These are phyloP conservation scores for Oreochromis spilurus DNA, from an alignment of 2,113 vertebrate species.

Conservation along the genomic window DNA sequence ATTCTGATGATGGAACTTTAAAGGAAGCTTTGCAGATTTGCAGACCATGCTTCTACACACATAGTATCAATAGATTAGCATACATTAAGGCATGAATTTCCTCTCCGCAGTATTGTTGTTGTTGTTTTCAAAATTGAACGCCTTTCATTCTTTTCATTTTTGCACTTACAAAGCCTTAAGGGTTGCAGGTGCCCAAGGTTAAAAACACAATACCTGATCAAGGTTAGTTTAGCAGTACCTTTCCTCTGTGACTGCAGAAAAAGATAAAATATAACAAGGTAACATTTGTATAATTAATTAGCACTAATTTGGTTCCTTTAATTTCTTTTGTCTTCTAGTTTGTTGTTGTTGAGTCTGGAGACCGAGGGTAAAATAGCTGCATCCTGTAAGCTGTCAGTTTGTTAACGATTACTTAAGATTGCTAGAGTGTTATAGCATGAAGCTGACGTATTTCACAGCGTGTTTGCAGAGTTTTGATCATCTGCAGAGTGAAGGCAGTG, in stretches of 20 bases:
- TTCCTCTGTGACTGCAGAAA: neutral
- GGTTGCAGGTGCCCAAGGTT: neutral
- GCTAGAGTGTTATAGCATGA: neutral
- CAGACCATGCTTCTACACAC: neutral
- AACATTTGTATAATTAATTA: neutral
- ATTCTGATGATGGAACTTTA: neutral
- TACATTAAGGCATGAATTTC: neutral
- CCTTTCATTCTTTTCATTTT: neutral
- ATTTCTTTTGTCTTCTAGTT: neutral
- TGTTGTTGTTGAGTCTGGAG: neutral
- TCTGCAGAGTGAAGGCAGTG: neutral
- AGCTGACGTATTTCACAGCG: neutral
- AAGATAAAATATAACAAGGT: neutral
- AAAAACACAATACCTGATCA: neutral
- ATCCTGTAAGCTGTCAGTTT: neutral
- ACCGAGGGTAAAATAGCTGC: neutral
- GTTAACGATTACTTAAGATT: neutral
- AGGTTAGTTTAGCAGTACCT: neutral
- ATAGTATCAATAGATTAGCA: constrained; percentile 13
- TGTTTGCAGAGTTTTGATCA: constrained; percentile 8
- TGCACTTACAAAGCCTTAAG: neutral
- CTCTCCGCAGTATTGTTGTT: neutral
- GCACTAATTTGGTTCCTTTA: neutral
- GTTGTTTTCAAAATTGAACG: neutral
- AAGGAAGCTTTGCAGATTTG: neutral